A percentile compares a stretch with the other conserved stretches of the same genome.
Evolutionary conservation across 2,113 vertebrate genomes (phyloP).

Genomic region (Malurus cyaneus): DNA sequence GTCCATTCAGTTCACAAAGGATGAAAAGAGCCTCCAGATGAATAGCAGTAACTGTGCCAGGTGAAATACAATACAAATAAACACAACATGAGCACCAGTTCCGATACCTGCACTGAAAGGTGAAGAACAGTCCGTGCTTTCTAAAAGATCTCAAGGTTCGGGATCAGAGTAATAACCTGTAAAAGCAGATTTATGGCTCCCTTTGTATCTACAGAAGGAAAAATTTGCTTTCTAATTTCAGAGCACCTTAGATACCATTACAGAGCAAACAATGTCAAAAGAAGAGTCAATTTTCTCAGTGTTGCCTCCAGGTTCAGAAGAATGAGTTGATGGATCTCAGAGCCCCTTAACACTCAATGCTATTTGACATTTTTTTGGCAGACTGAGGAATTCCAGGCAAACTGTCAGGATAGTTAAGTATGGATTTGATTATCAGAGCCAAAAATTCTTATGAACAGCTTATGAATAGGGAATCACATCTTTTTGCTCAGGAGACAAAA

Average conservation of each 20-base stretch:
- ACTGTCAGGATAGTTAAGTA: background rate
- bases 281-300: background rate
- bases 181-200: background rate
- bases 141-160: background rate
- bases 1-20: constrained; percentile 19
- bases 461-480: background rate
- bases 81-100: background rate
- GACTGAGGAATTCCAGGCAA: background rate
- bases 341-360: background rate
- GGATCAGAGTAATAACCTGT: background rate
- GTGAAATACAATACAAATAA: constrained; percentile 29
- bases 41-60: constrained; percentile 17
- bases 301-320: background rate
- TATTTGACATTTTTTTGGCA: background rate
- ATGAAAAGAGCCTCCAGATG: constrained; percentile 34
- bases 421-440: constrained; percentile 5
- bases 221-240: background rate
- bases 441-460: background rate
- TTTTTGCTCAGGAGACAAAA: background rate
- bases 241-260: background rate
- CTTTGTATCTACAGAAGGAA: background rate
- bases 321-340: background rate
- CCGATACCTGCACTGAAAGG: background rate
- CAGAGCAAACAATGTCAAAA: background rate
- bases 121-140: constrained; percentile 11